Evolutionary conservation across 2,888 invertebrate genomes (phyloP).

Genomic region (Aphodius granarius): DNA sequence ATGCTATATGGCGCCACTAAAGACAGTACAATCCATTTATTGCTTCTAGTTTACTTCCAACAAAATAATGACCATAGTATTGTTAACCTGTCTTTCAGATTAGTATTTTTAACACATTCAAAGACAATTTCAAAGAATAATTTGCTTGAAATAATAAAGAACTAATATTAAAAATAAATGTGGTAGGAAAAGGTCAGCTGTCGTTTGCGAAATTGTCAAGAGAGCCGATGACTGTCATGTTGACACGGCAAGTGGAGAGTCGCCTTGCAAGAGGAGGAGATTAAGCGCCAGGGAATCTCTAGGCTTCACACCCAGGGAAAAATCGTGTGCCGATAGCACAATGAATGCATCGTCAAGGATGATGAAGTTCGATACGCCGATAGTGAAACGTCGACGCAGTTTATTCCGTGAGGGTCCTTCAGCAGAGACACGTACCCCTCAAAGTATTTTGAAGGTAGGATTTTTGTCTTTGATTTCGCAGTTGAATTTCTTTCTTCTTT

Average conservation of each 20-base stretch:
- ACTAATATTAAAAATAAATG: background rate
- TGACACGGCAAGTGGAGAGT: constrained; percentile 29
- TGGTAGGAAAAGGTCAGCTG: constrained; percentile 28
- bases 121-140: too few species aligned
- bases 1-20: too few species aligned
- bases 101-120: too few species aligned
- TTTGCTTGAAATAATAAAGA: too few species aligned
- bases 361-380: constrained; percentile 59
- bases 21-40: too few species aligned
- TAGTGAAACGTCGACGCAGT: constrained; percentile 42
- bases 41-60: too few species aligned
- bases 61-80: too few species aligned
- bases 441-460: constrained; percentile 66
- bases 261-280: constrained; percentile 36
- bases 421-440: constrained; percentile 57
- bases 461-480: background rate
- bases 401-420: constrained; percentile 22
- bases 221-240: constrained; percentile 15
- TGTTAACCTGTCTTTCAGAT: too few species aligned
- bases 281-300: constrained; percentile 29
- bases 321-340: background rate
- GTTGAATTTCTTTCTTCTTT: background rate
- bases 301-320: constrained; percentile 1
- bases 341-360: constrained; percentile 26
- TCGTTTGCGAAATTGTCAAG: constrained; percentile 37